Evolutionary conservation across 2,888 invertebrate genomes (phyloP), one percentile per base, ranked within the genome.

Genomic region (Stenodera caucasica): DNA sequence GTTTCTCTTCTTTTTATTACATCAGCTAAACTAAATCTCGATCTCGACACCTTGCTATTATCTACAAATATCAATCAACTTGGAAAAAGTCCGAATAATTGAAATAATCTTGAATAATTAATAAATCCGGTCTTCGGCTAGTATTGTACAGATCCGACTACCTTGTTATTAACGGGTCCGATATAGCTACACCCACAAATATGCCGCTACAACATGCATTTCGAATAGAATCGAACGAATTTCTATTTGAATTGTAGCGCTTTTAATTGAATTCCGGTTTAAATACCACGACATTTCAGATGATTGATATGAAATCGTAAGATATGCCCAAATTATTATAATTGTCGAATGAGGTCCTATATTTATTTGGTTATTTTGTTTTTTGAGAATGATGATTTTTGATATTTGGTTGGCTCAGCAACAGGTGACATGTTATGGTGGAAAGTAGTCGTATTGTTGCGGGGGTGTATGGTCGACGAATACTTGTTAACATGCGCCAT

Each of bases 401-500:
- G 40, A 40, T 18, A 18, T 40, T 18, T 40, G 2, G 40, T 21
- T 40, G 21, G 9, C 9, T 2, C 40, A 61, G 65, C 67, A 67
- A 67, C 67, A 67, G 65, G 65, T 67, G 63, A 64, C 58, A 63
- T 56, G 59, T 62, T 55, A 62, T 63, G 64, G 67, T 61, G 64
- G 60, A 62, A 61, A 65, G 53, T 62, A 57, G 57, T 66, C 65
- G 65, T 63, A 62, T 65, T 63, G 64, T 66, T 64, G 58, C 55
- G 63, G 64, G 67, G 66, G 63, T 67, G 68, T 66, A 61, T 68
- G 65, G 66, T 62, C 68, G 67, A 68, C 68, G 67, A 68, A 59
- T 67, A 63, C 64, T 65, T 72, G 73, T 76, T 75, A 76, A 72
- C 73, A 75, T 75, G 75, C 74, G 71, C 69, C 69, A 71, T 70